phyloP scores from a whole-genome alignment of 2,888 invertebrate species.

The Alviniconcha strummeri region DNA sequence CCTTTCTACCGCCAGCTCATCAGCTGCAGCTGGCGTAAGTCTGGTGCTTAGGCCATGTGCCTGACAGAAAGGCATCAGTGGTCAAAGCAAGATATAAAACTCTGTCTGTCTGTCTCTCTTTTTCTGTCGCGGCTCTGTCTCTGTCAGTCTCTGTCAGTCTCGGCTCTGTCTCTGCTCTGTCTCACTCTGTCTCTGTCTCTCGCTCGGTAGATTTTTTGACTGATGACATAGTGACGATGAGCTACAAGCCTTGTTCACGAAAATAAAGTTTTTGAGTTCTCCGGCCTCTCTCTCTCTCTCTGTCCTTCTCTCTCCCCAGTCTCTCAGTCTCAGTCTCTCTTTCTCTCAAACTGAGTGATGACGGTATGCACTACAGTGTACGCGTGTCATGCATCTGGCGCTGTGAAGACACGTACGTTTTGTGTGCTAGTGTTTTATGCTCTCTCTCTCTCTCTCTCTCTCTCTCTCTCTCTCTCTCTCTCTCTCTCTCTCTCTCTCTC shows the following conservation, averaged over 20 bases:
- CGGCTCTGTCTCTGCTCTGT: conserved; percentile 18
- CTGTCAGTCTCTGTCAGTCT: neutral
- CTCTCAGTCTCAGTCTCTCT: neutral
- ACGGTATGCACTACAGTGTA: too few relatives aligned
- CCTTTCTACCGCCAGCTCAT: neutral
- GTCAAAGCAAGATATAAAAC: too few relatives aligned
- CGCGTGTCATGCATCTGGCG: neutral
- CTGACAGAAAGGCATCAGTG: too few relatives aligned
- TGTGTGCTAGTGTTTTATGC: too few relatives aligned
- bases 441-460: conserved; percentile 9
- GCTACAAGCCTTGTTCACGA: too few relatives aligned
- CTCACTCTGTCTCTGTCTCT: neutral
- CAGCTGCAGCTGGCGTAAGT: neutral
- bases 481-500: neutral
- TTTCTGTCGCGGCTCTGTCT: conserved; percentile 10
- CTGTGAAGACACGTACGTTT: neutral
- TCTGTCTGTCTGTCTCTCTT: conserved; percentile 20
- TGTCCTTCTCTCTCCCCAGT: neutral
- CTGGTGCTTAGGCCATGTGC: too few relatives aligned
- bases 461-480: neutral
- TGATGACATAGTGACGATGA: too few relatives aligned
- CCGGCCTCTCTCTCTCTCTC: conserved; percentile 10
- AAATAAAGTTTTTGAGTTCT: neutral
- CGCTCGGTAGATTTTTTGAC: neutral
- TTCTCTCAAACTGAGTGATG: neutral